phyloP scores from a whole-genome alignment of 2,797 vertebrate species.

The Chloroceryle inda region DNA sequence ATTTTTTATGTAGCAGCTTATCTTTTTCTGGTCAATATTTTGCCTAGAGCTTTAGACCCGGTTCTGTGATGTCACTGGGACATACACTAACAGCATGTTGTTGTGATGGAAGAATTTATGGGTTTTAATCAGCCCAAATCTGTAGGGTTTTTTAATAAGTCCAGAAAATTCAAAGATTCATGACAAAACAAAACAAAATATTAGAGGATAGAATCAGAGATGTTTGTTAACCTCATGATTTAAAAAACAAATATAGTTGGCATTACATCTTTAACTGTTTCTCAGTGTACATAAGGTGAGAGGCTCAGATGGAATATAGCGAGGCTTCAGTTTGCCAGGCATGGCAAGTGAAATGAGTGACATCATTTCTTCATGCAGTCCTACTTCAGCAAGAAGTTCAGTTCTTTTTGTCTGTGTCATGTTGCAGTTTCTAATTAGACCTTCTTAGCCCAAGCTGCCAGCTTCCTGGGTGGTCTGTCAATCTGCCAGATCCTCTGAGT shows the following conservation, averaged over 20 bases:
- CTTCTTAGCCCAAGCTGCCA: not conserved
- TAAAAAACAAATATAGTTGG: not conserved
- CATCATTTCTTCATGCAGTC: not conserved
- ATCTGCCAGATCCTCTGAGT: slow-evolving; percentile 1
- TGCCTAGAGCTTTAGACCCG: not conserved
- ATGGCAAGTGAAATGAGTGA: not conserved
- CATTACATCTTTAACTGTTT: not conserved
- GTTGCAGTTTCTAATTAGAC: not conserved
- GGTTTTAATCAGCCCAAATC: not conserved
- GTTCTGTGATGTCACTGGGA: accelerated
- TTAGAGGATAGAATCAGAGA: not conserved
- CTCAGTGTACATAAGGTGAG: not conserved
- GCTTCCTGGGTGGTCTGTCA: not conserved
- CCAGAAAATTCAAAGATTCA: not conserved
- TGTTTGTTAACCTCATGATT: not conserved
- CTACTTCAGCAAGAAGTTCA: not conserved
- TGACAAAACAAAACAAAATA: accelerated
- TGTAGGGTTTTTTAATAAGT: not conserved
- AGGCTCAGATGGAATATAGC: not conserved
- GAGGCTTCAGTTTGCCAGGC: not conserved
- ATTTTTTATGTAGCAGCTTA: not conserved
- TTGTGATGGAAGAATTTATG: not conserved
- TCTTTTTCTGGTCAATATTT: not conserved
- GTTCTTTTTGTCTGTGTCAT: not conserved
- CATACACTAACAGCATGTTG: accelerated